Evolutionary conservation across 2,888 invertebrate species (phyloP).

Genomic region (Carpatolechia fugitivella): DNA sequence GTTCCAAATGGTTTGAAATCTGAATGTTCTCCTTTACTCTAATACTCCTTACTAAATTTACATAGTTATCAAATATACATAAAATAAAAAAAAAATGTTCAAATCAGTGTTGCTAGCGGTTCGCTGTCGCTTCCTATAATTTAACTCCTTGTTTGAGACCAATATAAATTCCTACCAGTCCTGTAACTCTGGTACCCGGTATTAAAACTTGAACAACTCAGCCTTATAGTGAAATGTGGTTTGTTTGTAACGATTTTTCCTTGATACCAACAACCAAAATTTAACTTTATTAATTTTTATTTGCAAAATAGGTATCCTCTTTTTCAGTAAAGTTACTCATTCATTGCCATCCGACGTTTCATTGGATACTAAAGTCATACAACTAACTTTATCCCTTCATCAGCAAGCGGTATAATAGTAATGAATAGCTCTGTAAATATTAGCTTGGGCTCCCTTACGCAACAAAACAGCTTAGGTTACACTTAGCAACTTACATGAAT

Average conservation of each 20-base stretch:
- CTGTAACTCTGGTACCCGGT: slow-evolving; percentile 8
- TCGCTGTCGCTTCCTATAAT: neutral
- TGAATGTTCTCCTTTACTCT: too few relatives aligned
- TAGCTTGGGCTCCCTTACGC: neutral
- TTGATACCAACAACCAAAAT: too few relatives aligned
- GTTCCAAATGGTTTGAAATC: too few relatives aligned
- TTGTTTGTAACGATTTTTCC: neutral
- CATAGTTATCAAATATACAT: too few relatives aligned
- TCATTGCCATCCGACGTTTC: neutral
- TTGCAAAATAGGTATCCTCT: too few relatives aligned
- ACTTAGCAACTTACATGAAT: neutral
- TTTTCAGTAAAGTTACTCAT: neutral
- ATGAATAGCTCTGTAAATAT: neutral
- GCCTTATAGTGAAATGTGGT: neutral
- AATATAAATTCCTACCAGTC: slow-evolving; percentile 20
- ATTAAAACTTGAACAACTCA: slow-evolving; percentile 15
- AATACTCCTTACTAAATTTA: too few relatives aligned
- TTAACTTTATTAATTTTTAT: too few relatives aligned
- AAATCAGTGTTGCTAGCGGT: too few relatives aligned
- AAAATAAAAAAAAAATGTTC: too few relatives aligned
- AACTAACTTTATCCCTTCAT: neutral
- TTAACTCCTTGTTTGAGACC: slow-evolving; percentile 4
- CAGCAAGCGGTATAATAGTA: neutral
- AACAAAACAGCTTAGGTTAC: neutral
- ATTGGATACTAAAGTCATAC: neutral